Conservation (phyloP, 1,140 invertebrate genomes). For the Pomacea maculata region DNA sequence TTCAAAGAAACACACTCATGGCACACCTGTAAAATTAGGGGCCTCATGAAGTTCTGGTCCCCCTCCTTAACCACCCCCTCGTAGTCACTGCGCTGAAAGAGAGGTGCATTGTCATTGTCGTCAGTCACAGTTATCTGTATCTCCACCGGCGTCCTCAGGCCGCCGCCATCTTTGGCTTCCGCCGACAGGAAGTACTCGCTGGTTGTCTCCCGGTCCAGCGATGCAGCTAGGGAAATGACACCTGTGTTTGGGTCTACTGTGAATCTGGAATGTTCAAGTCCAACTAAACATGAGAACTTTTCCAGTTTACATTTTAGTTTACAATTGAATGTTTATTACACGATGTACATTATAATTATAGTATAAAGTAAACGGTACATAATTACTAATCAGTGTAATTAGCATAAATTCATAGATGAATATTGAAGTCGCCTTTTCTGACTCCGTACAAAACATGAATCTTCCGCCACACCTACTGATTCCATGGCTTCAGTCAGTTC, state of each 20-base stretch:
- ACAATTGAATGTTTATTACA: constrained; percentile 15
- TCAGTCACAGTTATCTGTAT: constrained; percentile 75
- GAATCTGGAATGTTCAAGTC: constrained; percentile 71
- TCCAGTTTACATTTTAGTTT: background rate
- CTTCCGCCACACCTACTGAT: too few relatives aligned
- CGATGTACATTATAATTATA: background rate
- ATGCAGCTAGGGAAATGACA: constrained; percentile 79
- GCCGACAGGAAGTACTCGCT: constrained; percentile 89
- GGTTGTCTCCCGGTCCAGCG: constrained; percentile 85
- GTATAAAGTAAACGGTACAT: too few relatives aligned
- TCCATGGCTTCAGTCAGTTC: too few relatives aligned
- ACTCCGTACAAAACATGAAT: too few relatives aligned
- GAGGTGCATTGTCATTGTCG: constrained; percentile 75
- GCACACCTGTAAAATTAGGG: constrained; percentile 45
- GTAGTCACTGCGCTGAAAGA: constrained; percentile 45
- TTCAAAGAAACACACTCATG: too few relatives aligned
- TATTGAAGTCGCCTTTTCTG: too few relatives aligned
- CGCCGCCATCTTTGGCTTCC: constrained; percentile 88
- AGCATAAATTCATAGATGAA: too few relatives aligned
- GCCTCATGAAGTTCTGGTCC: constrained; percentile 34
- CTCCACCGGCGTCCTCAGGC: constrained; percentile 88
- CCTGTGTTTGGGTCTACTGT: constrained; percentile 83
- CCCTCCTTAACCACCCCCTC: constrained; percentile 42
- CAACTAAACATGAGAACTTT: constrained; percentile 25
- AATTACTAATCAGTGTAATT: too few relatives aligned